A percentile compares a stretch with the other conserved stretches of the same genome.
Evolutionary conservation across 2,113 vertebrate genomes (phyloP).

Genomic region (Anser brachyrhynchus): DNA sequence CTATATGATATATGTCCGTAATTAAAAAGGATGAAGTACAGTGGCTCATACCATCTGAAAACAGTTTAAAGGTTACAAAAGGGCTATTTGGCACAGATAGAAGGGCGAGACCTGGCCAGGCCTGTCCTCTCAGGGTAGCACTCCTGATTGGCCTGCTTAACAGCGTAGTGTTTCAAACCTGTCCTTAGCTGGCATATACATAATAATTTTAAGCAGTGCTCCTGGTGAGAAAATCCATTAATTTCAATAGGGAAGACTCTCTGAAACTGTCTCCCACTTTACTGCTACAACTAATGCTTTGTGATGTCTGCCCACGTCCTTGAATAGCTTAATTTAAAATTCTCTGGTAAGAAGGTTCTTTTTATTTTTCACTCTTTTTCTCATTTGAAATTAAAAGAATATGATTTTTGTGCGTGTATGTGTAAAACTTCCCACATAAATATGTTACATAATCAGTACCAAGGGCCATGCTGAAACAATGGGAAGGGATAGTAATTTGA

Average conservation of each 20-base stretch:
- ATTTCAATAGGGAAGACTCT: not conserved
- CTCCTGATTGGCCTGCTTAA: not conserved
- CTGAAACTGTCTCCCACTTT: not conserved
- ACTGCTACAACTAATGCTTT: conserved; percentile 7
- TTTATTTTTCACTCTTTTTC: conserved; percentile 32
- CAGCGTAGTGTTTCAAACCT: not conserved
- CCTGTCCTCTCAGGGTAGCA: not conserved
- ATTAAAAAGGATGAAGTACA: conserved; percentile 13
- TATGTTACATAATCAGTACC: not conserved
- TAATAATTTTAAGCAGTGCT: not conserved
- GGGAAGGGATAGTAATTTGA: not conserved
- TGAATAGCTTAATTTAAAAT: conserved; percentile 13
- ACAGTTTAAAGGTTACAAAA: conserved; percentile 21
- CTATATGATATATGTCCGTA: not conserved
- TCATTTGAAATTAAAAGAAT: conserved; percentile 18
- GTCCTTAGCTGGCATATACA: not conserved
- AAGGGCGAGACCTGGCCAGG: not conserved
- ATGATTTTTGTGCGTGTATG: not conserved
- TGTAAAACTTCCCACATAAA: not conserved
- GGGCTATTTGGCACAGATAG: not conserved
- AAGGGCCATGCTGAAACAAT: not conserved
- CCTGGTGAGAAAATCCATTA: not conserved
- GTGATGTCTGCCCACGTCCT: not conserved
- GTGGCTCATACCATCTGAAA: conserved; percentile 36
- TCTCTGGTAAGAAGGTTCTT: not conserved